Percentiles rank a stretch among this genome's conserved stretches.
These are phyloP conservation scores for Athalia cordata DNA, from an alignment of 2,888 invertebrate genomes.

Conservation along the genomic window DNA sequence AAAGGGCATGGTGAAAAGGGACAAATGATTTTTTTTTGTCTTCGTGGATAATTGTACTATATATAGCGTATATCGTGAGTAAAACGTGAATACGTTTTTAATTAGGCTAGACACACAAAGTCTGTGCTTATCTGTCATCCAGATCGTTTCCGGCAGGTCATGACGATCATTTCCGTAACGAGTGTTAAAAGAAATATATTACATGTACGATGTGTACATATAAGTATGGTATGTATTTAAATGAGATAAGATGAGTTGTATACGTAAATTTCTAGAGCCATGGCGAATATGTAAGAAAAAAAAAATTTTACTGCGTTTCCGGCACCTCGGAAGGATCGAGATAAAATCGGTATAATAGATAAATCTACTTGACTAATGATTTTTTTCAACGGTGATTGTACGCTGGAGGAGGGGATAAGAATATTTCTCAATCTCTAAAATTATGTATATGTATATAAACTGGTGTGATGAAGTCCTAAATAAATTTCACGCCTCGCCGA, in stretches of 20 bases:
- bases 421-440: background rate
- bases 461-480: background rate
- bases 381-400: background rate
- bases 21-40: background rate
- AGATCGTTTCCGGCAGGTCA: constrained; percentile 19
- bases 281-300: constrained; percentile 15
- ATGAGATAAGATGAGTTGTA: background rate
- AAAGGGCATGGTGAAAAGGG: no score
- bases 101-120: background rate
- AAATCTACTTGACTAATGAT: constrained; percentile 32
- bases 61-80: no score
- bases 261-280: background rate
- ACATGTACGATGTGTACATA: background rate
- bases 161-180: constrained; percentile 11
- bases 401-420: background rate
- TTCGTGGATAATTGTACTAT: background rate
- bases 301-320: constrained; percentile 20
- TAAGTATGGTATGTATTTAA: background rate
- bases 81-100: background rate
- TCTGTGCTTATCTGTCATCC: constrained; percentile 15
- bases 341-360: background rate
- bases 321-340: background rate
- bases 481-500: no score
- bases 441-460: background rate
- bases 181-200: no score